These are phyloP conservation scores for Ammospiza caudacuta DNA, from an alignment of 2,113 vertebrate genomes.

Conservation along the genomic window DNA sequence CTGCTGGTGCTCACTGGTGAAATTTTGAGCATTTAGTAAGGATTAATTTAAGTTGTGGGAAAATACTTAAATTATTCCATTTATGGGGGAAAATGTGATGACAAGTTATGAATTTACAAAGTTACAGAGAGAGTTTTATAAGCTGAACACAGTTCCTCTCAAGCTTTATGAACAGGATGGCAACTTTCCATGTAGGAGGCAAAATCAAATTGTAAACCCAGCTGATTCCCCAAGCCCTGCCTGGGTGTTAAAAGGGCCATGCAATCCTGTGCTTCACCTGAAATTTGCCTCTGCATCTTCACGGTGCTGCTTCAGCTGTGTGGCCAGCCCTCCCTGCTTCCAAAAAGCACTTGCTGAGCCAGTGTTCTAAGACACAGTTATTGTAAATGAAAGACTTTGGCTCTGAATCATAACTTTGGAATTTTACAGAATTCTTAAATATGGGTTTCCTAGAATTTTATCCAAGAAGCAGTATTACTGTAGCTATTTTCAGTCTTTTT, in stretches of 20 bases:
- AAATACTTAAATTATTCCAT: not conserved
- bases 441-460: not conserved
- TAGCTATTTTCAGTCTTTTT: not conserved
- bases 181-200: not conserved
- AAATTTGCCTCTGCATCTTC: not conserved
- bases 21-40: not conserved
- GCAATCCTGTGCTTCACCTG: not conserved
- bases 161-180: not conserved
- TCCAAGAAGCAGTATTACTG: not conserved
- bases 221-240: not conserved
- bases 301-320: not conserved
- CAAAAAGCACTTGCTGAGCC: not conserved
- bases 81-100: not conserved
- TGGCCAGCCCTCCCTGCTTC: not conserved
- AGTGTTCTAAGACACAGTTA: not conserved
- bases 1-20: not conserved
- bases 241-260: not conserved
- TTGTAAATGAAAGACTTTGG: not conserved
- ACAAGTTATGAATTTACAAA: not conserved
- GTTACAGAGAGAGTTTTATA: not conserved
- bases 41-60: not conserved
- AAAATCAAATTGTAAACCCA: not conserved
- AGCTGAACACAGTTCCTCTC: not conserved
- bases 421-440: not conserved
- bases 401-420: not conserved